Conservation (phyloP, 2,797 vertebrate species). For the Sparus aurata region DNA sequence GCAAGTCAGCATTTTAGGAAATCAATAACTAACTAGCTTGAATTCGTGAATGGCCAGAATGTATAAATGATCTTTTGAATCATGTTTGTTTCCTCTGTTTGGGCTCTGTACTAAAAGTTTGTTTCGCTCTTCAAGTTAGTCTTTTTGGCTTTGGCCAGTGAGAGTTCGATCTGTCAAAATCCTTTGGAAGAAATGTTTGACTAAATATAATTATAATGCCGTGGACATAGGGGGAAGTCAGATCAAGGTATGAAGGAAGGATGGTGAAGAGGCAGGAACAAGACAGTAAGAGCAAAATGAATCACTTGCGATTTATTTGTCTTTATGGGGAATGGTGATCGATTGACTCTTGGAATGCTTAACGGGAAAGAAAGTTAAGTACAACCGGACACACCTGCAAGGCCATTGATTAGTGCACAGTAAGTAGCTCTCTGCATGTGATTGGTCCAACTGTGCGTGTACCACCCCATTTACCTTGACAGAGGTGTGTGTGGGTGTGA, state of each 20-base stretch:
- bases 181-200: constrained; percentile 24
- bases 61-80: neutral
- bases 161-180: constrained; percentile 3
- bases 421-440: constrained; percentile 20
- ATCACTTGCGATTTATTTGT: constrained; percentile 17
- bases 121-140: neutral
- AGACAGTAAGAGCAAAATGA: neutral
- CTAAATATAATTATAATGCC: constrained; percentile 14
- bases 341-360: constrained; percentile 8
- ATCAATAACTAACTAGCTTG: neutral
- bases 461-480: constrained; percentile 6
- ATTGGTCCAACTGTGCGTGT: constrained; percentile 28
- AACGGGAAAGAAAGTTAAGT: constrained; percentile 8
- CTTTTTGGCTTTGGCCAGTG: neutral
- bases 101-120: neutral
- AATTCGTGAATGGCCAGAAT: neutral
- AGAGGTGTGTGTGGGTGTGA: neutral
- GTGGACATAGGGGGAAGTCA: constrained; percentile 11
- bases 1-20: neutral
- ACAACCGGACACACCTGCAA: constrained; percentile 10
- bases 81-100: neutral
- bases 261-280: neutral
- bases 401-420: constrained; percentile 24
- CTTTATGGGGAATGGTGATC: constrained; percentile 22
- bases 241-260: neutral